Evolutionary conservation across 2,888 invertebrate species (phyloP).

Genomic region (Andrena flavipes): DNA sequence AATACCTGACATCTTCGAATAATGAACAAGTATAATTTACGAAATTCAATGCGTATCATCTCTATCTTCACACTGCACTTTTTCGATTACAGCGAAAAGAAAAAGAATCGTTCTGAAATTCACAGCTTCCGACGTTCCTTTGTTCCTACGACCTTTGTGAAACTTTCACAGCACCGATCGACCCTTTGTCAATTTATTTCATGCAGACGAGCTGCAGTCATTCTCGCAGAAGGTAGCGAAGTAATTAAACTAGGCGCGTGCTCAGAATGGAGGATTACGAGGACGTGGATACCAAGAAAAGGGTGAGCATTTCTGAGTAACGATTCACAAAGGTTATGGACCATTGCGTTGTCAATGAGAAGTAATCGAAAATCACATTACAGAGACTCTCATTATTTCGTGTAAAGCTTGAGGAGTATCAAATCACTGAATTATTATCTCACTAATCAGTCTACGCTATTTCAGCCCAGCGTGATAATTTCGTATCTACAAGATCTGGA

Average conservation of each 20-base stretch:
- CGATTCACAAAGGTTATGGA: constrained; percentile 20
- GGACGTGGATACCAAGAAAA: constrained; percentile 28
- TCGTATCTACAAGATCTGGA: constrained; percentile 86
- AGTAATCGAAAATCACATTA: neutral
- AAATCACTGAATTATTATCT: neutral
- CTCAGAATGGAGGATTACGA: constrained; percentile 38
- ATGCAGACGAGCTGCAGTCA: neutral
- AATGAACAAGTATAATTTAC: too few relatives aligned
- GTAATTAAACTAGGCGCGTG: constrained; percentile 26
- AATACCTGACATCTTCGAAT: too few relatives aligned
- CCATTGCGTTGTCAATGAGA: neutral
- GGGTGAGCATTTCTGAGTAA: constrained; percentile 46
- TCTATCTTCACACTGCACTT: neutral
- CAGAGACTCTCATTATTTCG: neutral
- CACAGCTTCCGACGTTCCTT: neutral
- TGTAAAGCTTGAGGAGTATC: neutral
- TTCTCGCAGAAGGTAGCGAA: neutral
- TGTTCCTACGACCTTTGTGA: neutral
- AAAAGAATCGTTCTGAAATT: neutral
- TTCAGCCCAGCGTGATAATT: constrained; percentile 84
- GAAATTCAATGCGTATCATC: neutral
- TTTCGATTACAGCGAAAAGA: neutral
- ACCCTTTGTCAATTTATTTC: neutral
- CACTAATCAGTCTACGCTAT: neutral
- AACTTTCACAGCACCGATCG: neutral